These are phyloP conservation scores for Drosophila azteca DNA, from an alignment of 1,140 invertebrate genomes.

Conservation along the genomic window DNA sequence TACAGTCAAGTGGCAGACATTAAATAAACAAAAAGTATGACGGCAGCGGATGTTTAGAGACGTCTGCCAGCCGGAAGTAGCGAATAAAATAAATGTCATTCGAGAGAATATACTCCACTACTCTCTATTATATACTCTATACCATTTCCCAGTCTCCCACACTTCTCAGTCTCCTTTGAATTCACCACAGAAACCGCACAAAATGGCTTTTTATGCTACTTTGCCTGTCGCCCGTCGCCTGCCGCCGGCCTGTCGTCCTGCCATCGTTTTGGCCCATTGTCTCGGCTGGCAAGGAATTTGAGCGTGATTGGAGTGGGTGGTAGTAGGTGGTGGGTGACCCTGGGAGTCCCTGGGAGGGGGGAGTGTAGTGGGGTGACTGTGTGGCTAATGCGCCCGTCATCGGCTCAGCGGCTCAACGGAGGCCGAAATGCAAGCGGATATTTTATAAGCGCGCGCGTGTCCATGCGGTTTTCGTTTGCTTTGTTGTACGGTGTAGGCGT, in stretches of 20 bases:
- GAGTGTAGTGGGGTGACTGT: conserved; percentile 3
- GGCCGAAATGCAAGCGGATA: conserved; percentile 26
- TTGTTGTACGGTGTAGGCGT: conserved; percentile 57
- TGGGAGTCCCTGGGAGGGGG: not conserved
- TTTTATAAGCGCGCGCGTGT: conserved; percentile 60
- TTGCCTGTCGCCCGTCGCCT: conserved; percentile 8
- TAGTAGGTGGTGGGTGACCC: conserved; percentile 3
- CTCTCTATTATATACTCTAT: not conserved
- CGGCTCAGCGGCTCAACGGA: conserved; percentile 22
- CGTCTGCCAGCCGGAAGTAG: conserved; percentile 77
- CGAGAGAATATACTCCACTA: conserved; percentile 17
- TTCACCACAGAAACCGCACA: conserved; percentile 64
- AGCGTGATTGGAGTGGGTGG: not conserved
- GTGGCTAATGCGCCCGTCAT: conserved; percentile 46
- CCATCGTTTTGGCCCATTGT: conserved; percentile 22
- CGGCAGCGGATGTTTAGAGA: conserved; percentile 73
- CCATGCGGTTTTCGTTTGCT: conserved; percentile 59
- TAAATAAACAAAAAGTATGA: conserved; percentile 81
- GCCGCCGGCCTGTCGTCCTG: not conserved
- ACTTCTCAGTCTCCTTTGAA: conserved; percentile 1
- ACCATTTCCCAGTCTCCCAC: not conserved
- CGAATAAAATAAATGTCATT: conserved; percentile 81
- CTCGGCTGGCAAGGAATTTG: conserved; percentile 10
- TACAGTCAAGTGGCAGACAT: conserved; percentile 79
- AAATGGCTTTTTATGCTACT: conserved; percentile 77